Base-by-base conservation (phyloP, 2,113 vertebrate genomes). In the Cepphus grylle region DNA sequence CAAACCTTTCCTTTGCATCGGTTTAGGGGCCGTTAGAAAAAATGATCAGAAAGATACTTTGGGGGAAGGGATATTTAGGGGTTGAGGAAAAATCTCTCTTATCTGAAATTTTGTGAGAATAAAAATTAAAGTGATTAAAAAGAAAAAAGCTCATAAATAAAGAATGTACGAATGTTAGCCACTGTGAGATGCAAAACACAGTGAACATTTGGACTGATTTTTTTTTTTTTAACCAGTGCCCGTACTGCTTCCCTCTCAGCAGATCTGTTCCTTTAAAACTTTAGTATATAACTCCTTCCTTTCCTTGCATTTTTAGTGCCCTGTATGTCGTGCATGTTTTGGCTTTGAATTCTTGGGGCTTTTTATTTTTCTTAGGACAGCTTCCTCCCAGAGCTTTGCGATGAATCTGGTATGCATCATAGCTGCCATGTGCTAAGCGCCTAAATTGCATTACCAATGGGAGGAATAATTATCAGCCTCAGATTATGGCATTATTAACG, bases 401-500 rank as follows among this genome's bases (percentile, higher is more conserved):
- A 7, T 87, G 81, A 55, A 34, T 77, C 90, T 84, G 72, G 53
- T 69, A 55, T 66, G 63, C 72, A 71, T 86, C 93, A 42, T 2
- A 88, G 70, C 80, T 94, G 83, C 86, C 83, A 43, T 93, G 93
- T 56, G 43, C 80, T 93, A 88, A 96, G 88, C 22, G 65, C 61
- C 90, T 95, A 90, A 94, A 93, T 61, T 87, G 87, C 72, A 78
- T 97, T 91, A 76, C 8, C 52, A 40, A 16, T 43, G 63, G 76
- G 32, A 52, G 62, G 73, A 87, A 84, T 72, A 82, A 96, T 95
- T 90, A 84, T 96, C 94, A 94, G 20, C 61, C 85, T 66, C 6
- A 62, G 95, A 96, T 97, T 96, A 96, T 76, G 50, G 88, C 69
- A 69, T 95, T 98, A 83, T 97, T 96, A 96, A 79, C 84, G 96